Base-by-base conservation (phyloP, 2,888 invertebrate genomes). In the Norana najaformis region DNA sequence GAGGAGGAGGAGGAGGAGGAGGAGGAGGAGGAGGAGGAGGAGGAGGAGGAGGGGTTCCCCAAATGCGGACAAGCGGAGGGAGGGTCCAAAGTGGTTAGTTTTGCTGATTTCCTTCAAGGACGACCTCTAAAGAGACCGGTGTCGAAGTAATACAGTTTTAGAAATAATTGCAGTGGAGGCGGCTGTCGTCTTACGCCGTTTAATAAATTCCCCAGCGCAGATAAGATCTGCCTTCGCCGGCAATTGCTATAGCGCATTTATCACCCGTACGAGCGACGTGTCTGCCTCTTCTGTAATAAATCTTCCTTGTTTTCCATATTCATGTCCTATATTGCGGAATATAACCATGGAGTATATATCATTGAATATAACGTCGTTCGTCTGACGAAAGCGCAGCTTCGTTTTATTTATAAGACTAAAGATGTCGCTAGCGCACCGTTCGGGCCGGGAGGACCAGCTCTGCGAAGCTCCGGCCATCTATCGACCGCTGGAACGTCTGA, bases 231-330 rank as follows among this genome's bases (percentile, higher is more conserved):
- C n/a, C 8, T 5, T 13, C 69, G 69, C 69, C 69, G 69, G n/a
- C 69, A 69, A 69, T 69, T 69, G 69, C 69, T 69, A 5, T 69
- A 69, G 69, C 69, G 69, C n/a, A 69, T 69, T n/a, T 69, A 69
- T 69, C 69, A 69, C 69, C 69, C 69, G 69, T 69, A 69, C 69
- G n/a, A 69, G 69, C 8, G n/a, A 69, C 69, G n/a, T n/a, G 69
- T 11, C 69, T n/a, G 69, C 69, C 69, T 30, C 69, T n/a, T 69
- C 69, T 69, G 69, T n/a, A 69, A 69, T 69, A n/a, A 69, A 69
- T 69, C 69, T 69, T 69, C 69, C 69, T 69, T 69, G 69, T 69
- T 69, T 69, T 69, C n/a, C 69, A 69, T 69, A 69, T 69, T 69
- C 69, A n/a, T 69, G 69, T 69, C 69, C 69, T 69, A n/a, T 11